Evolutionary conservation across 2,797 vertebrate species (phyloP).

Genomic region (Potorous gilbertii): DNA sequence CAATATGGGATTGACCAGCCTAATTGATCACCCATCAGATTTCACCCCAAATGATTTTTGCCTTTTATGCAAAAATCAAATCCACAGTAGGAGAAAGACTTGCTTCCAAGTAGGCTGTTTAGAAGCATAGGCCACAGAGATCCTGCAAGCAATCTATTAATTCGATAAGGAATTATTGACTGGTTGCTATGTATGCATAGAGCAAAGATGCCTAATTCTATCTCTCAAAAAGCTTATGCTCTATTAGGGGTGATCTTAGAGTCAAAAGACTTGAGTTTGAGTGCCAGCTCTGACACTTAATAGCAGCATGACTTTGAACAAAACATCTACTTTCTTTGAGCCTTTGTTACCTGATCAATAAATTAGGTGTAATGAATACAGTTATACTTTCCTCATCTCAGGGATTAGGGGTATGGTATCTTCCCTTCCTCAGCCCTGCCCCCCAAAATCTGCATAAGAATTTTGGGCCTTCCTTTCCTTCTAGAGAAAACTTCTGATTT

Average conservation of each 20-base stretch:
- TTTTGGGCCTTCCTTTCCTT: background rate
- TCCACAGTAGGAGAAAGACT: background rate
- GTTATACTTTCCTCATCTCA: background rate
- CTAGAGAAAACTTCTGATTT: background rate
- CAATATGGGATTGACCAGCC: background rate
- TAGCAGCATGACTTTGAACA: background rate
- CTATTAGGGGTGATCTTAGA: background rate
- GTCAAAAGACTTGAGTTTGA: background rate
- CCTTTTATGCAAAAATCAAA: constrained; percentile 40
- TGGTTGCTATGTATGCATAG: background rate
- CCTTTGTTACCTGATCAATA: background rate
- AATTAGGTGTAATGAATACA: background rate
- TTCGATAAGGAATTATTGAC: constrained; percentile 11
- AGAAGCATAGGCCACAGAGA: background rate
- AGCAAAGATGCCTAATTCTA: background rate
- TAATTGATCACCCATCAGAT: constrained; percentile 22
- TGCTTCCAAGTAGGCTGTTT: constrained; percentile 17
- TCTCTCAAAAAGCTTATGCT: background rate
- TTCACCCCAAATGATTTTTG: constrained; percentile 31
- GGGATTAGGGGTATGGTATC: background rate
- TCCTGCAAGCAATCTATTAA: constrained; percentile 38
- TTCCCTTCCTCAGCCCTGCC: too few relatives aligned
- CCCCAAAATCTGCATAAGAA: background rate
- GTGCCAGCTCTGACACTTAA: background rate
- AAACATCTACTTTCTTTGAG: background rate